Evolutionary conservation across 2,888 invertebrate genomes (phyloP).

Genomic region (Toxonevra muliebris): DNA sequence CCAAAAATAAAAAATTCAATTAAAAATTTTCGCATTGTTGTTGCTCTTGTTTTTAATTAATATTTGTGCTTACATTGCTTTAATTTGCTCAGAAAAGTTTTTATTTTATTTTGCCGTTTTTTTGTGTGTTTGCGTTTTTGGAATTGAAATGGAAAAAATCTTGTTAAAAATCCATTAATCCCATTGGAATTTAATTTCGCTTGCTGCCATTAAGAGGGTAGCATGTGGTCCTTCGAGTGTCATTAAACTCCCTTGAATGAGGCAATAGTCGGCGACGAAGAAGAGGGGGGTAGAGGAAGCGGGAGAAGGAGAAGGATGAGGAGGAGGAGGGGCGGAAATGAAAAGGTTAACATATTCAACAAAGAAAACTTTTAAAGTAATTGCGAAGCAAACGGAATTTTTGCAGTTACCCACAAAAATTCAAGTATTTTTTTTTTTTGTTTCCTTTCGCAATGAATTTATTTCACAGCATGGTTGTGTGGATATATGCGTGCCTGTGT

Average conservation of each 20-base stretch:
- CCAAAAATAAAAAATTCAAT: too few relatives aligned
- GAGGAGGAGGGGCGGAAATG: background rate
- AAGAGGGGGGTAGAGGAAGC: background rate
- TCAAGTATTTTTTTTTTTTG: background rate
- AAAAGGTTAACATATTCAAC: background rate
- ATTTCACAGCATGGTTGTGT: too few relatives aligned
- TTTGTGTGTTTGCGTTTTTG: background rate
- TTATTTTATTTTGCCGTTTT: background rate
- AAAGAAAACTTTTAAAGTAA: conserved; percentile 1
- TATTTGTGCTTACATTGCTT: background rate
- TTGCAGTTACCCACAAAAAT: background rate
- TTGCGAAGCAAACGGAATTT: background rate
- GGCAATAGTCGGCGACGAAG: background rate
- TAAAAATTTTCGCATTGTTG: too few relatives aligned
- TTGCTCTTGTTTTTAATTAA: background rate
- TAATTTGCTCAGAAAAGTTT: background rate
- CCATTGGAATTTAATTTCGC: conserved; percentile 13
- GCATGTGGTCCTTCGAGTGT: conserved; percentile 16
- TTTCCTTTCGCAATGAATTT: background rate
- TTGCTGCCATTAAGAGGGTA: conserved; percentile 11
- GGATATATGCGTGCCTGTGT: too few relatives aligned
- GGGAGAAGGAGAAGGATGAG: background rate
- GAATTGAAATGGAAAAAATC: background rate
- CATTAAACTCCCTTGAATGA: conserved; percentile 4
- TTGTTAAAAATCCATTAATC: conserved; percentile 20